These are phyloP conservation scores for Sclerodermus sp. DNA, from an alignment of 2,888 invertebrate species.

Conservation along the genomic window DNA sequence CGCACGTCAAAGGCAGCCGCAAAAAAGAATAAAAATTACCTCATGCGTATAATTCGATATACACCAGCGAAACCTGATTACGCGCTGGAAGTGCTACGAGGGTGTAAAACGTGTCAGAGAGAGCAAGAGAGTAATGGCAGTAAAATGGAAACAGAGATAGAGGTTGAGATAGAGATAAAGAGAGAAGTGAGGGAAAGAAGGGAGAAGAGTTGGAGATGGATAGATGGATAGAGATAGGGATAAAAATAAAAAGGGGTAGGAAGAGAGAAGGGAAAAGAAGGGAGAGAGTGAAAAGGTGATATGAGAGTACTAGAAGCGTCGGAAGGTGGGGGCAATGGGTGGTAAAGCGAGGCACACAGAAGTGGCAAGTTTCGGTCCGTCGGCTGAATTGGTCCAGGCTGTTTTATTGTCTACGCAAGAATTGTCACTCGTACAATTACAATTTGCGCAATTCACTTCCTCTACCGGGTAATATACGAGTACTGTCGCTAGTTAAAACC, in stretches of 20 bases:
- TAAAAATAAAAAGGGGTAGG: neutral
- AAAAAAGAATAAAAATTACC: conserved; percentile 23
- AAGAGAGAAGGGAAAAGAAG: neutral
- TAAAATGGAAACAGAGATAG: neutral
- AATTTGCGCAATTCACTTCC: too few species aligned
- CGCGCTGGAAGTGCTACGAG: conserved; percentile 7
- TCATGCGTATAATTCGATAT: conserved; percentile 27
- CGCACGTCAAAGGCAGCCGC: conserved; percentile 5
- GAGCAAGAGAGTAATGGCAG: neutral
- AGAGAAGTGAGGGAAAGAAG: neutral
- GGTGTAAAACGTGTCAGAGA: neutral
- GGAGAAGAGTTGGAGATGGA: neutral
- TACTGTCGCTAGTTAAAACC: too few species aligned
- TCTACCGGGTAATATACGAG: too few species aligned
- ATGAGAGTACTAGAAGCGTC: too few species aligned
- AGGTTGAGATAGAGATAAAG: conserved; percentile 1
- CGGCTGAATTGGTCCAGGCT: conserved; percentile 7
- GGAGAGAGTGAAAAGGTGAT: too few species aligned
- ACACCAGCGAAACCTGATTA: conserved; percentile 25
- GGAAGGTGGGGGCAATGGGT: too few species aligned
- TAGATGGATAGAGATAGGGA: neutral
- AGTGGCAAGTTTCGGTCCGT: conserved; percentile 16
- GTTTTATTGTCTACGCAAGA: conserved; percentile 28
- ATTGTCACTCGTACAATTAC: conserved; percentile 10
- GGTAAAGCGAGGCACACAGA: neutral